phyloP scores from a whole-genome alignment of 2,113 vertebrate species.

The Cathartes aura region DNA sequence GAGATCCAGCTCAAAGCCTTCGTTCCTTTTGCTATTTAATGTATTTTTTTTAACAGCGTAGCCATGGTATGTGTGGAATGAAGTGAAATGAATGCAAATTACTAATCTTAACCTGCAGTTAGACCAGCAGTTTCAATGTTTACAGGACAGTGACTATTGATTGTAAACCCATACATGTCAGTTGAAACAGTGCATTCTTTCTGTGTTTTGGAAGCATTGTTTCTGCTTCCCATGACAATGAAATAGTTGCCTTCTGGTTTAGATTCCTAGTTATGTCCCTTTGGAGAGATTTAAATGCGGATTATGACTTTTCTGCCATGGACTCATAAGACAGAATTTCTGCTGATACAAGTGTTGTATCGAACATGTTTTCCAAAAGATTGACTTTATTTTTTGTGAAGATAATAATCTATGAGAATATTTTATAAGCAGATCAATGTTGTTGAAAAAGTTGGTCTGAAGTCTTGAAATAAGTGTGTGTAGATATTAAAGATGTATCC shows the following conservation, averaged over 20 bases:
- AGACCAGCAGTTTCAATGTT: constrained; percentile 36
- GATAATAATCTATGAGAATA: constrained; percentile 52
- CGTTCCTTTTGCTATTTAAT: neutral
- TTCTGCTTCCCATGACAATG: neutral
- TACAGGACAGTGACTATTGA: constrained; percentile 66
- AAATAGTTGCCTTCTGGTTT: constrained; percentile 12
- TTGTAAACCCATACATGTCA: neutral
- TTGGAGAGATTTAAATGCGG: neutral
- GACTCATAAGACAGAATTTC: neutral
- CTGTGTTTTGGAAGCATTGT: neutral
- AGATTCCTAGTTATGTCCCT: neutral
- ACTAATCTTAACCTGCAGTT: neutral
- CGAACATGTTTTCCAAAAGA: constrained; percentile 18
- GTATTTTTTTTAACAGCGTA: neutral
- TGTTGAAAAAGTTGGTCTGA: neutral
- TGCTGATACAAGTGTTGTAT: neutral
- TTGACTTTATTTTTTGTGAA: constrained; percentile 57
- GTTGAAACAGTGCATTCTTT: neutral
- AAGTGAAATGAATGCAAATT: neutral
- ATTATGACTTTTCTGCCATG: neutral
- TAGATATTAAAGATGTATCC: neutral
- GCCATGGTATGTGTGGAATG: neutral
- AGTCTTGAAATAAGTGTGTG: neutral
- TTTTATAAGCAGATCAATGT: constrained; percentile 36
- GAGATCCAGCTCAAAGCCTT: neutral